Base-by-base conservation (phyloP, 2,113 vertebrate genomes). In the Chloropsis hardwickii region DNA sequence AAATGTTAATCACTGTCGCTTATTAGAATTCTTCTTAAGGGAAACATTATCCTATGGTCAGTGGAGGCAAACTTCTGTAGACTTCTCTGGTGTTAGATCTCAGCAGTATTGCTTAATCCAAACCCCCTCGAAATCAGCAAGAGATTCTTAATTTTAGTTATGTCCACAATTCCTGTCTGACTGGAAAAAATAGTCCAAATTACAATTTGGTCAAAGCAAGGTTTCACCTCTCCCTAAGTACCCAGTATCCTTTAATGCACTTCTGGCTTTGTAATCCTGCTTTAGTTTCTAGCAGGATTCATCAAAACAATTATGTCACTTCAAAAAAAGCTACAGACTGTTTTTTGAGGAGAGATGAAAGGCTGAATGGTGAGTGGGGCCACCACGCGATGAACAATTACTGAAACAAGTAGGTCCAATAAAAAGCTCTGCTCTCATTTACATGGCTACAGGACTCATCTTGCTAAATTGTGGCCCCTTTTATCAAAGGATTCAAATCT, bases 351-450 rank as follows among this genome's bases (percentile, higher is more conserved):
- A 65, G 60, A 88, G 64, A 92, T 88, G 65, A 95, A 91, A 93
- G 71, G 79, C 71, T n/a, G 57, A 78, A 42, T 78, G 44, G 39
- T 56, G 54, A 90, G 48, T 7, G 9, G 11, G 19, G n/a, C 71
- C 87, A 76, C 47, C 23, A 5, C 10, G 6, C 2, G 28, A 44
- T 48, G 81, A 73, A 78, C 50, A 93, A 86, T 86, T 84, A 90
- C 0, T 0, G 7, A 90, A 93, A 90, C 67, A 95, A 94, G 86
- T 33, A 92, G 44, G 33, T 90, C 40, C 47, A 71, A 19, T 81
- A 58, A 88, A 95, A 88, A 82, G 37, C 54, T 50, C 39, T 51
- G 24, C 45, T 80, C 64, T 95, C 79, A 92, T 95, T 90, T 88
- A 29, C 58, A 48, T 15, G 45, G 50, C 35, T 91, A 40, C 76